A percentile compares a stretch with the other conserved stretches of the same genome.
These are phyloP conservation scores for Oreochromis niloticus DNA, from an alignment of 2,113 vertebrate genomes.

Conservation along the genomic window DNA sequence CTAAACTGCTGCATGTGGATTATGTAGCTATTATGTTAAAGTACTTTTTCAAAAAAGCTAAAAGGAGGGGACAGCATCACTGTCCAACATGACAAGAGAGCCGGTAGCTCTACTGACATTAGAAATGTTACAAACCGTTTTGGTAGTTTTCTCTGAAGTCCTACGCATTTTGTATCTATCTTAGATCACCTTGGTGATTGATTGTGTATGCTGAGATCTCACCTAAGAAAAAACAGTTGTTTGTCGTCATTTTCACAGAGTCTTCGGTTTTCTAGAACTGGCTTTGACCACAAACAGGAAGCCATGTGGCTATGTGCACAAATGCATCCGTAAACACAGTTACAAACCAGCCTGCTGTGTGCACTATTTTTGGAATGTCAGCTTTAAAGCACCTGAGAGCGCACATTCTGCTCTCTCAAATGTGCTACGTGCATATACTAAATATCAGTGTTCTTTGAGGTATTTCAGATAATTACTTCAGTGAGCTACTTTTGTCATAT, in stretches of 20 bases:
- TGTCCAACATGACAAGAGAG: neutral
- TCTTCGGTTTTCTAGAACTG: conserved; percentile 55
- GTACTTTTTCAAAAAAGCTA: neutral
- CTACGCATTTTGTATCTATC: neutral
- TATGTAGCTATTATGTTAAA: neutral
- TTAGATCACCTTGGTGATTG: neutral
- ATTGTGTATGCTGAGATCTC: neutral
- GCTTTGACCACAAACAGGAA: conserved; percentile 67
- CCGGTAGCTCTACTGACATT: neutral
- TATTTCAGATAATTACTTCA: neutral
- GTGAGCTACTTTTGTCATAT: neutral
- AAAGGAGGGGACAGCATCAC: neutral
- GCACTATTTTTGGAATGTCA: neutral
- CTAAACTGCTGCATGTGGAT: neutral
- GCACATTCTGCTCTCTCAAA: neutral
- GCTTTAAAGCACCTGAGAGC: neutral
- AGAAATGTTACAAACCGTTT: neutral
- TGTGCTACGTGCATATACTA: neutral
- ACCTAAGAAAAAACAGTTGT: neutral
- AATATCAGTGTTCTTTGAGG: neutral
- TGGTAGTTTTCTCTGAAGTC: neutral
- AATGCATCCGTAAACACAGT: conserved; percentile 8
- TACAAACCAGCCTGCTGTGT: neutral
- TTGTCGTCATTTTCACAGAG: neutral
- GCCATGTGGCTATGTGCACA: conserved; percentile 39